These are phyloP conservation scores for Ceratina japonica DNA, from an alignment of 1,140 invertebrate species.

Conservation along the genomic window DNA sequence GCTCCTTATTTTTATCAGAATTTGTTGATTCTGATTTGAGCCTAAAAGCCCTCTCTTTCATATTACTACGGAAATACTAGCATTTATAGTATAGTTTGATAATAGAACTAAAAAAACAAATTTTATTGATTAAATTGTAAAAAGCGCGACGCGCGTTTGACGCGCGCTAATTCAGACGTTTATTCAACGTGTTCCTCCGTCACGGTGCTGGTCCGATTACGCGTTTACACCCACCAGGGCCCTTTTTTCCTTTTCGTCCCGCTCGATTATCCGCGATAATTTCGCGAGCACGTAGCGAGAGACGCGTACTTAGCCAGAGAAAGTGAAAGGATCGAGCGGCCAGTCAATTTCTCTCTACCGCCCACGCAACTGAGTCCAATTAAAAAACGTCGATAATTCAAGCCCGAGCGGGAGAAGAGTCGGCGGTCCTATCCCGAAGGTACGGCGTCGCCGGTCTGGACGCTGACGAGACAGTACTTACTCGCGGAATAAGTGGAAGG, in stretches of 20 bases:
- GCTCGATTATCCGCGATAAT: slow-evolving; percentile 3
- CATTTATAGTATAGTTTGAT: too few species aligned
- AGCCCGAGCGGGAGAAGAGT: not conserved
- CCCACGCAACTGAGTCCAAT: slow-evolving; percentile 43
- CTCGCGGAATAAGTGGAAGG: not conserved
- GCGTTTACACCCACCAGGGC: not conserved
- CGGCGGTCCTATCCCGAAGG: slow-evolving; percentile 17
- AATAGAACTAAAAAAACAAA: too few species aligned
- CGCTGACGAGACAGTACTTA: slow-evolving; percentile 47
- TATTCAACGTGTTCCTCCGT: not conserved
- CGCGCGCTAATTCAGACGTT: not conserved
- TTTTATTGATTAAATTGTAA: too few species aligned
- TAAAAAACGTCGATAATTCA: slow-evolving; percentile 51
- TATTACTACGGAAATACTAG: too few species aligned
- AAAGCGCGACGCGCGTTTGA: not conserved
- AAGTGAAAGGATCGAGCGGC: slow-evolving; percentile 32
- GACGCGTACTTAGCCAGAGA: not conserved
- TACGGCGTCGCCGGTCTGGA: not conserved
- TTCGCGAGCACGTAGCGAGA: not conserved
- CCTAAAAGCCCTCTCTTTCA: too few species aligned
- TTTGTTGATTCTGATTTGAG: too few species aligned
- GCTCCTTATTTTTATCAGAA: too few species aligned
- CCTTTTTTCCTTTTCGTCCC: not conserved
- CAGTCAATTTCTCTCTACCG: slow-evolving; percentile 36
- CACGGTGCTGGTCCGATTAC: not conserved